Base-by-base conservation (phyloP, 2,113 vertebrate genomes). In the Rhizomys pruinosus region DNA sequence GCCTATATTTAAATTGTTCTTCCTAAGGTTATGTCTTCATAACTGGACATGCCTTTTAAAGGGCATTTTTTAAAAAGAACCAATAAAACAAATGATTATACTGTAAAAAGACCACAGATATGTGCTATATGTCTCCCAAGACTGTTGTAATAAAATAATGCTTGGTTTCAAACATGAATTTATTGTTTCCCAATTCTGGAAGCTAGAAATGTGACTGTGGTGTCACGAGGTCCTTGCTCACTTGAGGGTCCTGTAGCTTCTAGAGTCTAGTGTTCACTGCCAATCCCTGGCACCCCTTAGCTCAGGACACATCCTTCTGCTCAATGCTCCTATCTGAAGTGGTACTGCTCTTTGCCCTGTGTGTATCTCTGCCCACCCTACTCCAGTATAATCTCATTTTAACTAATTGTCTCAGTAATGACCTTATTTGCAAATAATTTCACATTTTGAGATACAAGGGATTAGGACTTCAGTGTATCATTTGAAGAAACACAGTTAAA, bases 1-100 rank as follows among this genome's bases (percentile, higher is more conserved):
- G 84, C 66, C 63, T 7, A 90, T 59, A 84, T 81, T 72, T 80
- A 90, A 90, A 44, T 59, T 22, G 29, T 59, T 84, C 25, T 87
- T 94, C 90, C 37, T 68, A 25, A 63, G 76, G 9, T 37, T 44
- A 20, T 13, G 52, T 76, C 72, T 44, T 81, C 32, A 91, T 2
- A 11, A 15, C 9, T 23, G 73, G 52, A 64, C 16, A 59, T n/a
- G 37, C n/a, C 19, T 92, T 82, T 61, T 27, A 87, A 78, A 76
- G 39, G 27, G 17, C 2, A 27, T 77, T 92, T 90, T 72, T 44
- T 19, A 32, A 64, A 68, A n/a, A 82, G 61, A 95, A 91, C 4
- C 39, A 63, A 61, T 81, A 39, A 86, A 39, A 64, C 23, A 72
- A 93, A 27, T 77, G 37, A 59, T 59, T 44, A 23, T 20, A 20